Conservation (phyloP, 2,888 invertebrate species). For the Lydus trimaculatus region DNA sequence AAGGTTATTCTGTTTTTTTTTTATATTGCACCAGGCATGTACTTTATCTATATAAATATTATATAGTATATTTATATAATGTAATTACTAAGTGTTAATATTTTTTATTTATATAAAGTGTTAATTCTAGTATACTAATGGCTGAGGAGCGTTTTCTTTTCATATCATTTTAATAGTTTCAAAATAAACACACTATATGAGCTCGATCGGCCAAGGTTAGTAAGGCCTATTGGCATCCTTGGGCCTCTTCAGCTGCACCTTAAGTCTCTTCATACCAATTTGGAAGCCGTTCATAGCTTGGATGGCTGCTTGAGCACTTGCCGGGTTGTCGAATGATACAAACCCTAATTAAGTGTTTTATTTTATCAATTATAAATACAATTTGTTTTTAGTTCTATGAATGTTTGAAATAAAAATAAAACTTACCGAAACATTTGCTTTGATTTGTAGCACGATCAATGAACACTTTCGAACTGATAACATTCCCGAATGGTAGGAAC, state of each 20-base stretch:
- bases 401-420: conserved; percentile 8
- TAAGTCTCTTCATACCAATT: conserved; percentile 99
- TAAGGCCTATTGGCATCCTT: conserved; percentile 98
- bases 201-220: conserved; percentile 73
- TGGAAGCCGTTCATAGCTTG: conserved; percentile 99
- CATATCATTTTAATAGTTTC: conserved; percentile 28
- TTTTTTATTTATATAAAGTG: conserved; percentile 32
- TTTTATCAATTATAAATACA: too few species aligned
- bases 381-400: too few species aligned
- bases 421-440: conserved; percentile 99
- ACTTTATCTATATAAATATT: conserved; percentile 27
- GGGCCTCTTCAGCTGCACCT: conserved; percentile 99
- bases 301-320: conserved; percentile 97
- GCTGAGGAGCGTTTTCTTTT: conserved; percentile 42
- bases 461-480: conserved; percentile 99
- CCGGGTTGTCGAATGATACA: conserved; percentile 99
- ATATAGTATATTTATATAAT: conserved; percentile 19
- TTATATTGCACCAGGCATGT: conserved; percentile 41
- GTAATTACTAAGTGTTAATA: conserved; percentile 20
- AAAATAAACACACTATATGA: conserved; percentile 31
- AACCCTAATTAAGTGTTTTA: conserved; percentile 73
- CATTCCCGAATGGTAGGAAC: conserved; percentile 99
- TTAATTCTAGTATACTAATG: conserved; percentile 52
- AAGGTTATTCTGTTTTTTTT: neutral
- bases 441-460: conserved; percentile 99